Evolutionary conservation across 1,140 invertebrate genomes (phyloP), one percentile per base, ranked within the genome.

Genomic region (Magallana gigas): DNA sequence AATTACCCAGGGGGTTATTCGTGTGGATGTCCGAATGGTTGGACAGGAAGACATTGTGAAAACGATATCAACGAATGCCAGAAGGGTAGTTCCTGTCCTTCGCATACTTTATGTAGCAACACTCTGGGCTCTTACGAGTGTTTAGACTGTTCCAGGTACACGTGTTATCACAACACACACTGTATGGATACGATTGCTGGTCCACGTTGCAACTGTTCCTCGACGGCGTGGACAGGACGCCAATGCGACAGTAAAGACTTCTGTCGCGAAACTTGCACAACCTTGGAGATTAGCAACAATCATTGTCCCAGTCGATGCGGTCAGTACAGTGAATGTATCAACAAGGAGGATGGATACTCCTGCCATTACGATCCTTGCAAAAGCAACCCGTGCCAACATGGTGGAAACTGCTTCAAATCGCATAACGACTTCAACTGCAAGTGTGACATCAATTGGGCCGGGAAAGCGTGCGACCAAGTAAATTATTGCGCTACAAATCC

Each of bases 281-380:
- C 23, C 7, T 8, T 64, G 5, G 71, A 81, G 18, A 88, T 76
- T 16, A 48, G 23, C 18, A 76, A 4, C 11, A 11, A 29, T 8
- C 68, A 36, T 0, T 76, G 68, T 29, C 68, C 68, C 11, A 76
- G 68, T 76, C 18, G 68, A 76, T 76, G 68, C 8, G 68, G 68
- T 29, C 7, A 29, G 14, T 76, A 12, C 1, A 29, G 23, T 8
- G 96, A 95, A 16, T 88, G 87, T 85, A 81, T 59, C 0, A 88
- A 81, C 56, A 83, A 59, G 23, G 58, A 9, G 9, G 64, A 84
- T 48, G 87, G 83, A 0, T 88, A 88, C 36, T 57, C 59, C 18
- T 88, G 87, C 56, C 83, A 88, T 56, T 85, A 84, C 57, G 64
- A 88, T 56, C 87, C 83, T 0, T 88, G 83, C 62, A 88, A 85